Percentiles rank a stretch among this genome's conserved stretches.
Evolutionary conservation across 1,140 invertebrate genomes (phyloP).

Genomic region (Anastatus disparis): DNA sequence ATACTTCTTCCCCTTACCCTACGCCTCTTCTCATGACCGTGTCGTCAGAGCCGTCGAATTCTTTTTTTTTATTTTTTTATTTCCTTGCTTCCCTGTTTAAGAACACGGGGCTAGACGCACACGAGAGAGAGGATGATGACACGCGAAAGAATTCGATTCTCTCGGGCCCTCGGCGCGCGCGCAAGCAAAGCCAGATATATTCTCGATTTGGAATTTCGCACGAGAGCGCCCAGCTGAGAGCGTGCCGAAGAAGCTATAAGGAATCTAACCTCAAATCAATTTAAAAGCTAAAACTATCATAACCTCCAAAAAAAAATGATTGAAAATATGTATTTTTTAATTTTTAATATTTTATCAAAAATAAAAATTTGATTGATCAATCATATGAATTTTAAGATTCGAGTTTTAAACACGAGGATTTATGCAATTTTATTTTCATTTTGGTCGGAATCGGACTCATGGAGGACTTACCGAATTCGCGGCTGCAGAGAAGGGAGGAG

Average conservation of each 20-base stretch:
- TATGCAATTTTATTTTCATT: too few relatives aligned
- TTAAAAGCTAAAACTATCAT: too few relatives aligned
- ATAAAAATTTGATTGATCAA: too few relatives aligned
- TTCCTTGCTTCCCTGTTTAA: too few relatives aligned
- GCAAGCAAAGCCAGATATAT: too few relatives aligned
- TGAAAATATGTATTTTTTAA: too few relatives aligned
- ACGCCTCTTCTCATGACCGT: neutral
- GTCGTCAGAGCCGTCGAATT: constrained; percentile 1
- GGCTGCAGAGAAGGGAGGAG: constrained; percentile 1
- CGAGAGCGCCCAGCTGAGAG: constrained; percentile 23
- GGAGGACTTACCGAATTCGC: constrained; percentile 22
- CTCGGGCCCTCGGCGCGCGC: neutral
- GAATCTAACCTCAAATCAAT: constrained; percentile 37
- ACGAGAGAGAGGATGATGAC: constrained; percentile 11
- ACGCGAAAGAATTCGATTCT: constrained; percentile 38
- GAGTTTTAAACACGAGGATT: too few relatives aligned
- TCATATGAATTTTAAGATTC: too few relatives aligned
- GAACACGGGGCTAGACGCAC: neutral
- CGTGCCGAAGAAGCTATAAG: too few relatives aligned
- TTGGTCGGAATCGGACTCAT: too few relatives aligned
- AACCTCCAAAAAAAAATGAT: too few relatives aligned
- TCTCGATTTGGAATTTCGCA: constrained; percentile 26
- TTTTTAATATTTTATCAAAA: too few relatives aligned
- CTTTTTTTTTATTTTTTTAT: constrained; percentile 23
- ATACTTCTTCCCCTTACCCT: neutral